Conservation (phyloP, 1,140 invertebrate genomes). For the Hetaerina americana region DNA sequence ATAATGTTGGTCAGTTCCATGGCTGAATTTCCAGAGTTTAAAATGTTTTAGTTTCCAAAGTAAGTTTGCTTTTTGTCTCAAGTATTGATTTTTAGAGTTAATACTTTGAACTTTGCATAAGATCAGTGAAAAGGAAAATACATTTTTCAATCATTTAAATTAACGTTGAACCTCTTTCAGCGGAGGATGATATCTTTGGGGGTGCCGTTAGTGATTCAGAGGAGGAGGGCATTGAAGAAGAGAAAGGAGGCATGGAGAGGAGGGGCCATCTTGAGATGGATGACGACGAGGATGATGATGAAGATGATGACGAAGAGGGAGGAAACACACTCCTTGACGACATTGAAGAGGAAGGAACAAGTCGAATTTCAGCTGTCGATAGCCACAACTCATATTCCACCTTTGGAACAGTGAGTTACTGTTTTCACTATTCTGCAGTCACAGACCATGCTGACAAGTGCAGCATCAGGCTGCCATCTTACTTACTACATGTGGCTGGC, state of each 20-base stretch:
- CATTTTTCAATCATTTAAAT: no score
- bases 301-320: not conserved
- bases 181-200: constrained; percentile 78
- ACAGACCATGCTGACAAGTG: no score
- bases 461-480: no score
- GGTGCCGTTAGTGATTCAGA: constrained; percentile 33
- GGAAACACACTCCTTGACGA: not conserved
- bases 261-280: not conserved
- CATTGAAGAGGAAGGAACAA: not conserved
- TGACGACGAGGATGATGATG: not conserved
- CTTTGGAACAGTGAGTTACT: not conserved
- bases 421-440: not conserved
- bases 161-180: no score
- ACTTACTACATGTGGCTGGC: no score
- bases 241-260: not conserved
- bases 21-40: no score
- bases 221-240: constrained; percentile 19
- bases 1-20: no score
- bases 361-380: not conserved
- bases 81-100: no score
- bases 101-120: no score
- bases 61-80: no score
- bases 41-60: no score
- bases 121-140: no score
- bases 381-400: not conserved